Evolutionary conservation across 1,140 invertebrate species (phyloP).

Genomic region (Pogonus chalceus): DNA sequence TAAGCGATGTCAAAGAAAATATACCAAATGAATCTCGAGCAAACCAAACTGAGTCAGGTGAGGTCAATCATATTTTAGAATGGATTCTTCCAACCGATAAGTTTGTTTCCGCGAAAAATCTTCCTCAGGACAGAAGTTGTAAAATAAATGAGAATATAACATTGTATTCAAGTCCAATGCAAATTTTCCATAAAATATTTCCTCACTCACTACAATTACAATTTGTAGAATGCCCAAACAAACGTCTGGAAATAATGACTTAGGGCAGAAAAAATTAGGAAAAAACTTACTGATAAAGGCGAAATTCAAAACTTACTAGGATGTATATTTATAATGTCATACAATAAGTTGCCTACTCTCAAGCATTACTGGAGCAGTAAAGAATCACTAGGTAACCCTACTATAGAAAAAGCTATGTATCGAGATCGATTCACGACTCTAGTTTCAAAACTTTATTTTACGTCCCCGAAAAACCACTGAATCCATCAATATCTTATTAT

Average conservation of each 20-base stretch:
- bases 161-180: not conserved
- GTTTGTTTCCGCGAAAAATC: not conserved
- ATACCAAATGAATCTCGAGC: not conserved
- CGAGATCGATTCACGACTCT: constrained; percentile 10
- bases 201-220: constrained; percentile 5
- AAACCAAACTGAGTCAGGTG: not conserved
- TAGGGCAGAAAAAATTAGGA: constrained; percentile 8
- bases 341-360: not conserved
- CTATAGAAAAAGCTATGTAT: constrained; percentile 10
- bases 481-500: constrained; percentile 11
- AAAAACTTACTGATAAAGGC: constrained; percentile 6
- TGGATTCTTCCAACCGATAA: not conserved
- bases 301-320: constrained; percentile 8
- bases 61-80: not conserved
- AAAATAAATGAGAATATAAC: no score
- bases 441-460: constrained; percentile 10
- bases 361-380: constrained; percentile 8
- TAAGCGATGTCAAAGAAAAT: not conserved
- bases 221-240: not conserved
- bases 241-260: constrained; percentile 7
- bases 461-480: constrained; percentile 5
- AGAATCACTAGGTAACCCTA: constrained; percentile 9
- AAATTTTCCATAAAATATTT: not conserved
- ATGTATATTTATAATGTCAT: constrained; percentile 7
- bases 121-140: not conserved